Evolutionary conservation across 2,797 vertebrate genomes (phyloP).

Genomic region (Anisognathus igniventris): DNA sequence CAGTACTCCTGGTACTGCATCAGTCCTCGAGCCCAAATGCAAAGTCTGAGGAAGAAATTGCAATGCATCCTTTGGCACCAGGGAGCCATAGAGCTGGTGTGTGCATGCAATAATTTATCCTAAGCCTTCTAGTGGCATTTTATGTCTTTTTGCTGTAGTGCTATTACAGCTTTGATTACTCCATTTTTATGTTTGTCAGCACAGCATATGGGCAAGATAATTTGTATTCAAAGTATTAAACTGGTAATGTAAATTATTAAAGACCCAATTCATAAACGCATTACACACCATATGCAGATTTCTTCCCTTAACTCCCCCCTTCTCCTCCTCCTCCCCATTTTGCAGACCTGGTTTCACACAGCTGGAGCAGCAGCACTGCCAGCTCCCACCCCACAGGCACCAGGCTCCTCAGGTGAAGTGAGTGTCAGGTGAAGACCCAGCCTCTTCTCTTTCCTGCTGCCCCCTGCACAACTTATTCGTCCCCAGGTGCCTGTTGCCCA

Average conservation of each 20-base stretch:
- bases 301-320: not conserved
- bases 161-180: conserved; percentile 76
- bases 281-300: conserved; percentile 60
- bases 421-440: not conserved
- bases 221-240: conserved; percentile 77
- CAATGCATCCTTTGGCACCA: conserved; percentile 62
- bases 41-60: conserved; percentile 61
- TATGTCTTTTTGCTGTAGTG: conserved; percentile 71
- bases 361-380: not conserved
- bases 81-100: conserved; percentile 63
- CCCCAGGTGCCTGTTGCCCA: not conserved
- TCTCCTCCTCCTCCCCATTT: not conserved
- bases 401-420: fast-evolving
- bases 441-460: not conserved
- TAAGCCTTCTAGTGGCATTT: conserved; percentile 70
- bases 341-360: not conserved
- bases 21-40: conserved; percentile 29
- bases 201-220: conserved; percentile 71
- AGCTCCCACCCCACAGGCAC: not conserved
- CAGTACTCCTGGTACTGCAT: not conserved
- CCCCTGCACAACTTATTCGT: not conserved
- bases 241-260: conserved; percentile 76
- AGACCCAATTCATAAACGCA: conserved; percentile 71
- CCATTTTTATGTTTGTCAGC: conserved; percentile 76
- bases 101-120: conserved; percentile 70